Evolutionary conservation across 2,888 invertebrate species (phyloP), one percentile per base, ranked within the genome.

Genomic region (Diploptera punctata): DNA sequence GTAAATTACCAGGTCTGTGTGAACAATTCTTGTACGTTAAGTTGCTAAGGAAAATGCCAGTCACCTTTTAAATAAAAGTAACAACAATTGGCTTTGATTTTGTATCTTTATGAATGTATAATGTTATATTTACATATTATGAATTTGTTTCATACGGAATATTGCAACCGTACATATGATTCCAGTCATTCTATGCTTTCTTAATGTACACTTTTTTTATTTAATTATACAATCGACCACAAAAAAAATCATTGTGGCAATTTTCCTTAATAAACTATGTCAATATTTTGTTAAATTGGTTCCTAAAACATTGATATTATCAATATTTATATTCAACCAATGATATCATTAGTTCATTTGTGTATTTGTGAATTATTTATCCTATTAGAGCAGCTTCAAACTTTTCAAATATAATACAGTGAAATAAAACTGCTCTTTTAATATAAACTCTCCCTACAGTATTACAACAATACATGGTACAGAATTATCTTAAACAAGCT

Each of bases 21-120:
- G n/a, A n/a, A n/a, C n/a, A n/a, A n/a, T n/a, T n/a, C n/a, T n/a
- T n/a, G n/a, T n/a, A n/a, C n/a, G n/a, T n/a, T n/a, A n/a, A n/a
- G n/a, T n/a, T n/a, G n/a, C n/a, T n/a, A n/a, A n/a, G n/a, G n/a
- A n/a, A n/a, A n/a, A n/a, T n/a, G n/a, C n/a, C n/a, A n/a, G n/a
- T 33, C 33, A 5, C 33, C 33, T 33, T 10, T 7, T 33, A 33
- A 33, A 5, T 7, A 33, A 10, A 33, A 33, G 33, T 7, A 33
- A 33, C 83, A 29, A 29, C 44, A 67, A 9, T 54, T 18, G 18
- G 29, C 4, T 5, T 29, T 57, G 38, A 16, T 68, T 67, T 57
- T 29, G 38, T 29, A 44, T 67, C 57, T 49, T 67, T 72, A 72
- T 47, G 57, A 54, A 72, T 68, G 68, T 33, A 61, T 68, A 43